Base-by-base conservation (phyloP, 1,140 invertebrate species). In the Brachionus paranguensis region DNA sequence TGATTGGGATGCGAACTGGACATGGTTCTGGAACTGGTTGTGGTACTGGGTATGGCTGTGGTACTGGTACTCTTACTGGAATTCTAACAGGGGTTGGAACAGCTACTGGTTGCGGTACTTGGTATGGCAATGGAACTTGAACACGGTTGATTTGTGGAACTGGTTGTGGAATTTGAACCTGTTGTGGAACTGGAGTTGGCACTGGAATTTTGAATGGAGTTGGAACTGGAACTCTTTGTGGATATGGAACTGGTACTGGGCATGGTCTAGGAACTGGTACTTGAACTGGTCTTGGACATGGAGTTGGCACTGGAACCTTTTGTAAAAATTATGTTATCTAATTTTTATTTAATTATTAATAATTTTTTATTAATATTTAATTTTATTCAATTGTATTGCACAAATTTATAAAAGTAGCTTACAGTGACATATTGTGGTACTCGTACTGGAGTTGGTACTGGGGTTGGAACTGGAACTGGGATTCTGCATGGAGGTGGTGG, bases 1-100 rank as follows among this genome's bases (percentile, higher is more conserved):
- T 76, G n/a, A 76, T 47, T 76, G 72, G 72, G 11, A 76, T 29
- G n/a, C 72, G 41, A 20, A 76, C 72, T 47, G 41, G 41, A 24
- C 41, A 43, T 47, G 72, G 41, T 27, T 24, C 7, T 76, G 41
- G 72, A 47, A 76, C 72, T 76, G 72, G 72, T 45, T 45, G 14
- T 47, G 41, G 72, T 76, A 76, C 72, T 27, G 72, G 72, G 20
- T 47, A 45, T 47, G 72, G 72, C 47, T 76, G 41, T 76, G 72
- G 72, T 5, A 76, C 72, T 76, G 72, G 72, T 76, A 76, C 72
- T 76, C 72, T 76, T 14, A 76, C 43, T 76, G 41, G 41, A 11
- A 76, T 29, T 76, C 29, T 27, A 50, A 76, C 72, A 27, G 72
- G 41, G 2, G 50, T 55, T 55, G 12, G 50, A 55, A 47, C 41